These are phyloP conservation scores for Anguilla pacifica DNA, from an alignment of 2,797 vertebrate species.

Conservation along the genomic window DNA sequence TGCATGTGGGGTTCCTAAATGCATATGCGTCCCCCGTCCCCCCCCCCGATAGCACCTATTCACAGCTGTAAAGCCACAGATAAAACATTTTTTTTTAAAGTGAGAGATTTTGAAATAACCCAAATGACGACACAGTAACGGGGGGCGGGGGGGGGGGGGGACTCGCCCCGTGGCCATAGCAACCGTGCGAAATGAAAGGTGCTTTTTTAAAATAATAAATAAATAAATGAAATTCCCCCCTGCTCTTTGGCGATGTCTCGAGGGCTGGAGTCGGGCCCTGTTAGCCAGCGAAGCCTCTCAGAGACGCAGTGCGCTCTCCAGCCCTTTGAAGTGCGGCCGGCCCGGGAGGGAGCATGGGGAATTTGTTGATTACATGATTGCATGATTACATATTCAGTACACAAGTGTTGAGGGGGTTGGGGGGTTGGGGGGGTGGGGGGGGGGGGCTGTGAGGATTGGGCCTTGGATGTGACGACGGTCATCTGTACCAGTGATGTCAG, in stretches of 20 bases:
- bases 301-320: slow-evolving; percentile 36
- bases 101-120: background rate
- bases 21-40: background rate
- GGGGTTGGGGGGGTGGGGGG: slow-evolving; percentile 7
- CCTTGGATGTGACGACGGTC: background rate
- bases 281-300: slow-evolving; percentile 34
- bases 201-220: background rate
- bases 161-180: background rate
- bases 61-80: background rate
- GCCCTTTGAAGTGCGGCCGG: slow-evolving; percentile 67
- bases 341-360: slow-evolving; percentile 59
- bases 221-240: slow-evolving; percentile 18
- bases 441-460: slow-evolving; percentile 27
- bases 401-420: slow-evolving; percentile 38
- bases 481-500: background rate
- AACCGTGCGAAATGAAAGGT: slow-evolving; percentile 1
- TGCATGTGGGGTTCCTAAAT: background rate
- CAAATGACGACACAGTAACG: background rate
- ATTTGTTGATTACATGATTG: slow-evolving; percentile 64
- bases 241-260: slow-evolving; percentile 59
- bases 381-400: slow-evolving; percentile 62
- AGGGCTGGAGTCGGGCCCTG: slow-evolving; percentile 54
- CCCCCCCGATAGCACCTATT: background rate
- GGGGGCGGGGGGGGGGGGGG: background rate
- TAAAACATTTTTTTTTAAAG: background rate